Percentiles rank a stretch among this genome's conserved stretches.
phyloP scores from a whole-genome alignment of 2,888 invertebrate genomes.

The Aplocera efformata region DNA sequence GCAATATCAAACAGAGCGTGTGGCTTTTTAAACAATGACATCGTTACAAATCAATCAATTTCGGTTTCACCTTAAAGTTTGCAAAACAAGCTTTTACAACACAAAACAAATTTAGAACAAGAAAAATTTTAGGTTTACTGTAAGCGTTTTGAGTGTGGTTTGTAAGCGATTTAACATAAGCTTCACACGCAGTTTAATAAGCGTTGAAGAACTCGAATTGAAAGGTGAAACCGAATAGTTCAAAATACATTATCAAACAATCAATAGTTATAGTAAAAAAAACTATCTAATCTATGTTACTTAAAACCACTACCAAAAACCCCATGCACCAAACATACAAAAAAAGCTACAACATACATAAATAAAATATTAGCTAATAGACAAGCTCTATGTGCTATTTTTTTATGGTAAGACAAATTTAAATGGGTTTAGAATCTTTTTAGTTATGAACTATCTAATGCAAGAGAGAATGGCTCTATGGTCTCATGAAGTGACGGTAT shows the following conservation, averaged over 20 bases:
- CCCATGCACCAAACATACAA: constrained; percentile 63
- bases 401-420: constrained; percentile 34
- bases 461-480: constrained; percentile 48
- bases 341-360: constrained; percentile 45
- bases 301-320: constrained; percentile 43
- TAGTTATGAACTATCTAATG: constrained; percentile 48
- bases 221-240: constrained; percentile 51
- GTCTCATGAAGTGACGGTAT: constrained; percentile 46
- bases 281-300: constrained; percentile 32
- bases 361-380: constrained; percentile 49
- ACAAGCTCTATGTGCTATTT: constrained; percentile 58
- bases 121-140: constrained; percentile 10
- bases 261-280: constrained; percentile 31
- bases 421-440: constrained; percentile 46
- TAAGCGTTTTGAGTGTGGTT: constrained; percentile 24
- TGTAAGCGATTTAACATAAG: constrained; percentile 27
- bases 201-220: constrained; percentile 18
- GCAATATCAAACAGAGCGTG: constrained; percentile 57
- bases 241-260: constrained; percentile 37
- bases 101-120: constrained; percentile 12
- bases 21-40: constrained; percentile 40
- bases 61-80: constrained; percentile 46
- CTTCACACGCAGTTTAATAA: constrained; percentile 23
- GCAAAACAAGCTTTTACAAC: constrained; percentile 23
- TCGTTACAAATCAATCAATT: constrained; percentile 28